Percentiles rank a stretch among this genome's conserved stretches.
Conservation (phyloP, 2,113 vertebrate genomes). For the Dunckerocampus dactyliophorus region DNA sequence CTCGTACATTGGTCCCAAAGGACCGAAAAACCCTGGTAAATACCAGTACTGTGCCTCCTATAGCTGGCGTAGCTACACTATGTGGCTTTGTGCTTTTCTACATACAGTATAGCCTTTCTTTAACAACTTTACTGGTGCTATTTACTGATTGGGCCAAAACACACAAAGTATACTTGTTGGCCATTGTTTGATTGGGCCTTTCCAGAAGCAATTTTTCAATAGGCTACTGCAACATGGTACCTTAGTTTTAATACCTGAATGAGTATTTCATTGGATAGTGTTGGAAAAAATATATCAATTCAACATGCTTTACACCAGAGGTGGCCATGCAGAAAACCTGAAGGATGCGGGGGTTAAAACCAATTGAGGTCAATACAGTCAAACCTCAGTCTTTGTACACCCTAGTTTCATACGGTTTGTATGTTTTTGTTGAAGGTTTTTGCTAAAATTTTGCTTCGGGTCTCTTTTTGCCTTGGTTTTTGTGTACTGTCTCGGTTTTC, state of each 20-base stretch:
- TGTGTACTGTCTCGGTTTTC: too few species aligned
- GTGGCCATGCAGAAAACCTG: too few species aligned
- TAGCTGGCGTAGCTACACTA: slow-evolving; percentile 46
- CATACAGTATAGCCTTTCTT: slow-evolving; percentile 39
- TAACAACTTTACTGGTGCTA: slow-evolving; percentile 52
- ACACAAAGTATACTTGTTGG: slow-evolving; percentile 35
- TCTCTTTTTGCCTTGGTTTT: too few species aligned
- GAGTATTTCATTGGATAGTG: slow-evolving; percentile 12
- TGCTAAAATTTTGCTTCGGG: too few species aligned
- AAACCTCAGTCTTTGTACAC: too few species aligned
- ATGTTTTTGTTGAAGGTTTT: too few species aligned
- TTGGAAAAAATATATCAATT: slow-evolving; percentile 3
- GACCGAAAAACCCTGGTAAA: slow-evolving; percentile 37
- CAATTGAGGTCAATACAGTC: too few species aligned
- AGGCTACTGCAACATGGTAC: slow-evolving; percentile 1
- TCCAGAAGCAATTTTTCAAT: slow-evolving; percentile 4
- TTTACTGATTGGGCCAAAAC: slow-evolving; percentile 57
- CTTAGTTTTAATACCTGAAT: slow-evolving; percentile 17
- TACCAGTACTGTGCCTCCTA: slow-evolving; percentile 45
- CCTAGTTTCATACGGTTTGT: too few species aligned
- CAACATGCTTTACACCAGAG: too few species aligned
- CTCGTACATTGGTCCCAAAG: slow-evolving; percentile 24
- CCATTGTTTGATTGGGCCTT: slow-evolving; percentile 22
- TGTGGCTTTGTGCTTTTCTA: slow-evolving; percentile 40
- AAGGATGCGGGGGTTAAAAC: too few species aligned